Percentiles rank a stretch among this genome's conserved stretches.
Evolutionary conservation across 1,140 invertebrate genomes (phyloP).

Genomic region (Drosophila micromelanica): DNA sequence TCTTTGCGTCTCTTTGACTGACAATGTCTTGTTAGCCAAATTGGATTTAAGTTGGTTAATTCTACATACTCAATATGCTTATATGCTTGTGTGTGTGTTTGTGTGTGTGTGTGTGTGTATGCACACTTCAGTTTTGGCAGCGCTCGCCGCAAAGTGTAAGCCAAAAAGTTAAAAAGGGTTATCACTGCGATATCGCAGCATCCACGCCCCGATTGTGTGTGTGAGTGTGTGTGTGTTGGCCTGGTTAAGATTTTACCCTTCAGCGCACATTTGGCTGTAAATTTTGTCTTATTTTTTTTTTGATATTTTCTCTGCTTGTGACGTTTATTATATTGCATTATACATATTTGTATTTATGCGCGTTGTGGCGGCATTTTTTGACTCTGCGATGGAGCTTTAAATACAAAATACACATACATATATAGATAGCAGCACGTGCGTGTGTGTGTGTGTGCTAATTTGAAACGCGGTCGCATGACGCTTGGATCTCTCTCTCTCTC

Average conservation of each 20-base stretch:
- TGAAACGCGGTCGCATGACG: constrained; percentile 69
- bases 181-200: constrained; percentile 56
- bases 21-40: constrained; percentile 71
- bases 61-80: constrained; percentile 25
- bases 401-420: constrained; percentile 26
- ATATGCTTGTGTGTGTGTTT: constrained; percentile 12
- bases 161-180: constrained; percentile 69
- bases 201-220: constrained; percentile 13
- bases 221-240: constrained; percentile 4
- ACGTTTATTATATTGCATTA: constrained; percentile 82
- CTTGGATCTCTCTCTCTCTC: too few species aligned
- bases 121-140: constrained; percentile 35
- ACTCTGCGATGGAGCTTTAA: constrained; percentile 29
- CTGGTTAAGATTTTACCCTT: constrained; percentile 40
- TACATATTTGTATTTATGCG: constrained; percentile 77
- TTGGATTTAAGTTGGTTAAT: constrained; percentile 69
- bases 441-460: constrained; percentile 60
- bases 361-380: constrained; percentile 54
- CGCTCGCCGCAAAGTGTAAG: constrained; percentile 19
- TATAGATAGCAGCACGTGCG: constrained; percentile 1
- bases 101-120: constrained; percentile 34
- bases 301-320: constrained; percentile 61
- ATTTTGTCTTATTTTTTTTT: constrained; percentile 14
- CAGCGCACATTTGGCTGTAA: constrained; percentile 1
- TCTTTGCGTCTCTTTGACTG: constrained; percentile 35